phyloP scores from a whole-genome alignment of 2,113 vertebrate species.

The Gymnocephalus cernua region DNA sequence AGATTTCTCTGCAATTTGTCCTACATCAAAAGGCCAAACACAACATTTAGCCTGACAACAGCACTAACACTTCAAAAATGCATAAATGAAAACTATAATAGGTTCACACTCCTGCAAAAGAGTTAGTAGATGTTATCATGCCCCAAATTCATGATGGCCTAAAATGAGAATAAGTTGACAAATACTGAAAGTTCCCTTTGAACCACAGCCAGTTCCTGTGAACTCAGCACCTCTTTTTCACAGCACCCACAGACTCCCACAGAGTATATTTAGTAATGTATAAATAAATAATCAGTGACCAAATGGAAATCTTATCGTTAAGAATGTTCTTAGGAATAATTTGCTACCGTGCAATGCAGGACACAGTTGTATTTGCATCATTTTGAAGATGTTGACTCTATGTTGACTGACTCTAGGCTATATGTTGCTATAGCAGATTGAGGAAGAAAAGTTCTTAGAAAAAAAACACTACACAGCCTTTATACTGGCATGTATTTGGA shows the following conservation, averaged over 20 bases:
- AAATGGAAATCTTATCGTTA: not conserved
- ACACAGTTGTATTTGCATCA: not conserved
- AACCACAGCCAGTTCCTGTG: conserved; percentile 18
- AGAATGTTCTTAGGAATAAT: not conserved
- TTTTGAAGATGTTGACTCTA: not conserved
- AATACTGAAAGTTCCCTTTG: not conserved
- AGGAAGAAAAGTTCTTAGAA: not conserved
- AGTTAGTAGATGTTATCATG: not conserved
- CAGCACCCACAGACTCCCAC: not conserved
- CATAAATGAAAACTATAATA: not conserved
- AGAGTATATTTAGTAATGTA: not conserved
- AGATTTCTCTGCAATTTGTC: no score
- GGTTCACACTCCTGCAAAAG: not conserved
- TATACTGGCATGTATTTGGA: not conserved
- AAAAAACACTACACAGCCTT: not conserved
- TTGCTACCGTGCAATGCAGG: not conserved
- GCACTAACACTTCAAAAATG: no score
- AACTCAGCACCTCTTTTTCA: not conserved
- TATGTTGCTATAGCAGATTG: not conserved
- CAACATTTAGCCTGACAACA: no score
- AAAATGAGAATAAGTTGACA: not conserved
- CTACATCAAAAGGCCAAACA: no score
- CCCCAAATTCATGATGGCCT: not conserved
- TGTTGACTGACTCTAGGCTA: no score
- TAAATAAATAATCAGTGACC: not conserved